Evolutionary conservation across 2,113 vertebrate genomes (phyloP), one percentile per base, ranked within the genome.

Genomic region (Leucoraja erinaceus): DNA sequence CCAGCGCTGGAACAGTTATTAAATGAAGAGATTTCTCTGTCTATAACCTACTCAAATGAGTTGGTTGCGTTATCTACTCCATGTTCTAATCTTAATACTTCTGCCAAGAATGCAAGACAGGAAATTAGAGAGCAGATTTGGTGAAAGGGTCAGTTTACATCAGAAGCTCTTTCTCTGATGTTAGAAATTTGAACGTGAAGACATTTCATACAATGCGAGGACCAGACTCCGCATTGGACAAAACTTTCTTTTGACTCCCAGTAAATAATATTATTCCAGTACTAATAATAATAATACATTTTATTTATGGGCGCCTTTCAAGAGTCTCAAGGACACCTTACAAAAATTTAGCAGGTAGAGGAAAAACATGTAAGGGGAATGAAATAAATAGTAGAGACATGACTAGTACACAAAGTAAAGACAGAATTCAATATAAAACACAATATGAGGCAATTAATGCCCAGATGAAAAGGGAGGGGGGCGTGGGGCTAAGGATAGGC

Each of bases 91-190:
- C 79, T 56, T 54, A 61, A 1, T 75, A 6, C 72, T 75, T 75
- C 4, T 75, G 79, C 47, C 79, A 83, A 83, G 79, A 83, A 83
- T 83, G 38, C 9, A 83, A 59, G 59, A 63, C 83, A 88, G 86
- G 86, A 90, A 90, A 68, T 20, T 68, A 90, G 16, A 33, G 86
- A 33, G 14, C 86, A 90, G 86, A 68, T 63, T 90, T 63, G 14
- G 63, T 90, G 18, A 31, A 90, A 59, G 59, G n/a, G 31, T 90
- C 61, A 90, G 31, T 5, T 90, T 66, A 90, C 63, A 68, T 68
- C 86, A 20, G n/a, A 68, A n/a, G 61, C 16, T 68, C 63, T 66
- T 88, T 31, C 18, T 66, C 63, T 66, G 61, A 63, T 10, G 59
- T 84, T 31, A 61, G 66, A 33, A n/a, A 16, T 68, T 90, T 61